Conservation (phyloP, 1,140 invertebrate species). For the Sitophilus oryzae region DNA sequence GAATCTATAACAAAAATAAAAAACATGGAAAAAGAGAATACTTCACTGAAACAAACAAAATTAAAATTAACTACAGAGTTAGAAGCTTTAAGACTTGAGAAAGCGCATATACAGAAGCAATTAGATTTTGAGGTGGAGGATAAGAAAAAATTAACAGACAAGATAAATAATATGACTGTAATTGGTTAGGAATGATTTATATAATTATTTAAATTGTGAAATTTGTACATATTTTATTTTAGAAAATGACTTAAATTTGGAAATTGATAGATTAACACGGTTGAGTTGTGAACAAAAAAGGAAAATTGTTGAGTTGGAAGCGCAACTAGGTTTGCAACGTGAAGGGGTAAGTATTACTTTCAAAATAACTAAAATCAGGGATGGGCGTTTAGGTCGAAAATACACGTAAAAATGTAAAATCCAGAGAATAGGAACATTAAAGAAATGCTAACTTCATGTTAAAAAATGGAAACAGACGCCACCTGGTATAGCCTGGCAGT, state of each 20-base stretch:
- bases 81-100: slow-evolving; percentile 47
- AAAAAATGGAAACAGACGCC: too few relatives aligned
- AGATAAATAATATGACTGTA: slow-evolving; percentile 47
- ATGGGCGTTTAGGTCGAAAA: too few relatives aligned
- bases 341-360: too few relatives aligned
- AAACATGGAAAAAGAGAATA: slow-evolving; percentile 48
- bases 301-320: slow-evolving; percentile 46
- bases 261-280: slow-evolving; percentile 46
- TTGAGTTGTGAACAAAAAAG: slow-evolving; percentile 42
- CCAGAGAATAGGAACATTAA: too few relatives aligned
- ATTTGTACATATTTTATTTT: slow-evolving; percentile 11
- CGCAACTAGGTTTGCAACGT: too few relatives aligned
- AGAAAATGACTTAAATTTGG: slow-evolving; percentile 49
- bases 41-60: slow-evolving; percentile 44
- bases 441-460: too few relatives aligned
- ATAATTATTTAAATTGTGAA: slow-evolving; percentile 1
- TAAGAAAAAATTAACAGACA: slow-evolving; percentile 49
- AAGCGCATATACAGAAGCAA: slow-evolving; percentile 49
- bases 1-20: slow-evolving; percentile 46
- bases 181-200: slow-evolving; percentile 42
- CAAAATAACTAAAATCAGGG: too few relatives aligned
- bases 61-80: slow-evolving; percentile 48
- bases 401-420: too few relatives aligned
- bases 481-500: too few relatives aligned
- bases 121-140: slow-evolving; percentile 56